Evolutionary conservation across 30 jellyfish, hydroid and myxozoan genomes (phyloP), one percentile per base, ranked within the genome.

Genomic region (Hydractinia echinata): DNA sequence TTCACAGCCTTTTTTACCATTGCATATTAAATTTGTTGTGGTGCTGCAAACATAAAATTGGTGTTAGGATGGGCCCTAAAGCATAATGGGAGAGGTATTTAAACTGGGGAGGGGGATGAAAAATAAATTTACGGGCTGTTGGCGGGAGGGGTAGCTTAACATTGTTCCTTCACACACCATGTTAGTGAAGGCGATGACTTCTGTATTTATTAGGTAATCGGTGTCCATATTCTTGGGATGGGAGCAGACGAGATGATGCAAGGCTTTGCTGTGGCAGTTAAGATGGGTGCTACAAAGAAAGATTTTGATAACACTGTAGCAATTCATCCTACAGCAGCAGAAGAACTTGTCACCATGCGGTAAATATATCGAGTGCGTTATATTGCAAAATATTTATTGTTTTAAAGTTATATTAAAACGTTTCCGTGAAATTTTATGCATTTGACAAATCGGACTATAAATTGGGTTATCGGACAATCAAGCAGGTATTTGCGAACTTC

Each of bases 221-320:
- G 97, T 10, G 61, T 90, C 58, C 97, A 90, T 51, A 81, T 85
- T 82, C 66, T 90, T 30, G 97, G 97, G n/a, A 80, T 90, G 95
- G 97, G 95, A 14, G 70, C 87, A 48, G 97, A 90, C 70, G 97
- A 90, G 64, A 90, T 90, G 72, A 81, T 85, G 44, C 97, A 90
- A 85, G 97, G 97, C 4, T 90, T 90, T 77, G 85, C 97, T 5
- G 97, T 90, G 58, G 97, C 97, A 3, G 51, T 90, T 16, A 90
- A 90, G 67, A 90, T 90, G 97, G 97, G 97, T 5, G 97, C 97
- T 6, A 90, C 97, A 16, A 90, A 90, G 67, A 51, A 54, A 21
- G 97, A 90, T 77, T 90, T 90, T 56, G 97, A 90, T 55, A 90
- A 90, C 55, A 90, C 97, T 0, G 91, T 90, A 79, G 97, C 97